These are phyloP conservation scores for Anisognathus igniventris DNA, from an alignment of 2,797 vertebrate species.

Conservation along the genomic window DNA sequence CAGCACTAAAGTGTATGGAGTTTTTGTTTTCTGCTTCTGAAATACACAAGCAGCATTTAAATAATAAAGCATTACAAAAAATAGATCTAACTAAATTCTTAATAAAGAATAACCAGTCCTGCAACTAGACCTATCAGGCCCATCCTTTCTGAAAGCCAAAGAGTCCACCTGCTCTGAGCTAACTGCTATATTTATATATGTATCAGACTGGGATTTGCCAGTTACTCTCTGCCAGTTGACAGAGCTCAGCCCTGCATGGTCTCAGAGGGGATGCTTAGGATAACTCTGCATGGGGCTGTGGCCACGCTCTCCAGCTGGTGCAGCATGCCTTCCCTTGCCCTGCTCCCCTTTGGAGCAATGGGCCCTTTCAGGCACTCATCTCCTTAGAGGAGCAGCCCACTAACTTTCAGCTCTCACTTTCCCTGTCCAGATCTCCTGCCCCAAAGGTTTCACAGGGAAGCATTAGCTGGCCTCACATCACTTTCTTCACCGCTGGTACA, in stretches of 20 bases:
- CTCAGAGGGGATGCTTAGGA: slow-evolving; percentile 17
- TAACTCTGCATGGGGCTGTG: not conserved
- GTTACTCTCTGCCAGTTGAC: not conserved
- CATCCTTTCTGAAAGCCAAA: not conserved
- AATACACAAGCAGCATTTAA: not conserved
- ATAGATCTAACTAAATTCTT: slow-evolving; percentile 1
- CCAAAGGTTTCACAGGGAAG: not conserved
- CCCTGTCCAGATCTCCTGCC: not conserved
- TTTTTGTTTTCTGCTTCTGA: not conserved
- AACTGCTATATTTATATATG: slow-evolving; percentile 16
- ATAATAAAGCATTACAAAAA: not conserved
- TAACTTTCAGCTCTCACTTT: not conserved
- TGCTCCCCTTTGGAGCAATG: not conserved
- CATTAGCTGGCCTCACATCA: not conserved
- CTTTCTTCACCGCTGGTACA: not conserved
- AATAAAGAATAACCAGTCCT: not conserved
- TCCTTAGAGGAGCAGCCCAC: not conserved
- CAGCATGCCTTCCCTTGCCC: not conserved
- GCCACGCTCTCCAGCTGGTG: not conserved
- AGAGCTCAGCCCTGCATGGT: not conserved
- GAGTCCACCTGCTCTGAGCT: slow-evolving; percentile 39
- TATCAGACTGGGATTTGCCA: slow-evolving; percentile 12
- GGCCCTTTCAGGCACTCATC: not conserved
- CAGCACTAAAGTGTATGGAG: not conserved
- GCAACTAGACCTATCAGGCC: not conserved